phyloP scores from a whole-genome alignment of 1,140 invertebrate genomes.

The Protaetia brevitarsis region DNA sequence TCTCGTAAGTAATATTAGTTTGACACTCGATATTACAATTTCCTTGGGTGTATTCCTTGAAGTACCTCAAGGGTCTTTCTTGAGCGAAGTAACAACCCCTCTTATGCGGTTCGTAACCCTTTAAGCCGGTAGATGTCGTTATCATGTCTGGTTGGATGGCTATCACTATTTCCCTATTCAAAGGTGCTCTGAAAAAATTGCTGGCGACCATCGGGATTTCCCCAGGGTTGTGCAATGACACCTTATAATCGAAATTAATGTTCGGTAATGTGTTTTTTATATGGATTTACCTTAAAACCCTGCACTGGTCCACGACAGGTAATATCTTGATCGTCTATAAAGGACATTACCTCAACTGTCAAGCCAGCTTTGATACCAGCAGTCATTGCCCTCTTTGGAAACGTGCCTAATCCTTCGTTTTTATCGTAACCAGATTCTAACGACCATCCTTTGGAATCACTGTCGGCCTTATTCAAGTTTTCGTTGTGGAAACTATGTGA shows the following conservation, averaged over 20 bases:
- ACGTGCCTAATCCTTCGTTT: slow-evolving; percentile 55
- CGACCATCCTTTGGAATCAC: slow-evolving; percentile 53
- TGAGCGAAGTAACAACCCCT: slow-evolving; percentile 58
- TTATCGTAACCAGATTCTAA: slow-evolving; percentile 59
- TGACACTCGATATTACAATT: slow-evolving; percentile 76
- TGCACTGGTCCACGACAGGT: slow-evolving; percentile 64
- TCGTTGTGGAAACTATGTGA: slow-evolving; percentile 49
- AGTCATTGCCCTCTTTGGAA: slow-evolving; percentile 56
- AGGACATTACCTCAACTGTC: slow-evolving; percentile 56
- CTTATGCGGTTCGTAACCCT: slow-evolving; percentile 53
- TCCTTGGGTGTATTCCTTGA: slow-evolving; percentile 69
- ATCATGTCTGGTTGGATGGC: slow-evolving; percentile 58
- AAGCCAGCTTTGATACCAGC: slow-evolving; percentile 60
- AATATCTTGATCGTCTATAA: slow-evolving; percentile 60
- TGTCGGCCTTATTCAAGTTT: slow-evolving; percentile 49
- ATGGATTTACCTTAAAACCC: slow-evolving; percentile 57
- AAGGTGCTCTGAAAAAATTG: slow-evolving; percentile 56
- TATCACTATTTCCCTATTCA: slow-evolving; percentile 55
- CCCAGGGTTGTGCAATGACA: slow-evolving; percentile 56
- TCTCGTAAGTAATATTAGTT: slow-evolving; percentile 67
- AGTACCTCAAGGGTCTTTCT: slow-evolving; percentile 56
- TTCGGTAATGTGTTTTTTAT: neutral
- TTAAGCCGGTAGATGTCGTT: slow-evolving; percentile 55
- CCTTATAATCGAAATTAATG: slow-evolving; percentile 43
- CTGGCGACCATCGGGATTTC: slow-evolving; percentile 55